Conservation (phyloP, 1,140 invertebrate genomes). For the Vanessa atalanta region DNA sequence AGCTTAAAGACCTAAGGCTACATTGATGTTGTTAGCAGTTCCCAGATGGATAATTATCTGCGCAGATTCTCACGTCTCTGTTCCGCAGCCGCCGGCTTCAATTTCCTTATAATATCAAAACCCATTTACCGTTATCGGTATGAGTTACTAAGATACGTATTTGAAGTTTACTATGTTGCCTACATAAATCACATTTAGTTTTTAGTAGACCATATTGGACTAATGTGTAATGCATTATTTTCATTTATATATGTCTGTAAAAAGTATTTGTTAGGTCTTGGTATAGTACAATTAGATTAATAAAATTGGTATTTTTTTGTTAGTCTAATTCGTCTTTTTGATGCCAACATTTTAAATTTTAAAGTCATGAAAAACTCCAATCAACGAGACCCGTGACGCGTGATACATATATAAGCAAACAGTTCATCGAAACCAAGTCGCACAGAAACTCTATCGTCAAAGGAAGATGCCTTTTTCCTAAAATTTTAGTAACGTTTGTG, state of each 20-base stretch:
- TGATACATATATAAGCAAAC: neutral
- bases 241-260: no score
- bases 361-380: no score
- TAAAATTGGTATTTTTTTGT: no score
- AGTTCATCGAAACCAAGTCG: slow-evolving; percentile 22
- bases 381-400: neutral
- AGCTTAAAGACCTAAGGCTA: neutral
- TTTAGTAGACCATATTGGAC: no score
- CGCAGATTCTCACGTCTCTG: slow-evolving; percentile 19
- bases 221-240: no score
- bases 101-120: slow-evolving; percentile 20
- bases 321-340: no score
- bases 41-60: slow-evolving; percentile 20
- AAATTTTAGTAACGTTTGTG: slow-evolving; percentile 2
- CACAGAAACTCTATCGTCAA: neutral
- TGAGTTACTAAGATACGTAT: neutral
- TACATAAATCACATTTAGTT: neutral
- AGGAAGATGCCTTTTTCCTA: slow-evolving; percentile 1
- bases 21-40: slow-evolving; percentile 11
- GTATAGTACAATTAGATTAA: no score
- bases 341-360: no score
- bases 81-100: slow-evolving; percentile 8
- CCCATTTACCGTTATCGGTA: slow-evolving; percentile 10
- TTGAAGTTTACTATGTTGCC: neutral
- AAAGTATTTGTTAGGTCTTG: no score